Evolutionary conservation across 2,113 vertebrate genomes (phyloP).

Genomic region (Otolemur garnettii): DNA sequence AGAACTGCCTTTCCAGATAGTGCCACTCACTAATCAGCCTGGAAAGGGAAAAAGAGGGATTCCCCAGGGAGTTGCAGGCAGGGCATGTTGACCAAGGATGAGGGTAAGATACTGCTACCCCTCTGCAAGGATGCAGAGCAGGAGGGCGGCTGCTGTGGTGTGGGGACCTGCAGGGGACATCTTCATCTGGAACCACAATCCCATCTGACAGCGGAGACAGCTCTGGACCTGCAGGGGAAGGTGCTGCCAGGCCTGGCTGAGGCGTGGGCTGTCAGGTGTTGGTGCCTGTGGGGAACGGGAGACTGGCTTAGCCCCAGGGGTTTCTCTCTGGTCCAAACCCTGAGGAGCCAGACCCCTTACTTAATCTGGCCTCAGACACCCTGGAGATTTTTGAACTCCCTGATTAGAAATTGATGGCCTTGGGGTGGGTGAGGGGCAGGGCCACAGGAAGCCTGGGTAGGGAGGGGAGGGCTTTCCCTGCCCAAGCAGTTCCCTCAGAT

Average conservation of each 20-base stretch:
- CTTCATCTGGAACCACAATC: slow-evolving; percentile 29
- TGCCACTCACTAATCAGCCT: background rate
- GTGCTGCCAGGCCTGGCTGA: background rate
- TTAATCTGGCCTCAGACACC: background rate
- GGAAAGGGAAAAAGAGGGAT: background rate
- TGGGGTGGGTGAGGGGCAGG: background rate
- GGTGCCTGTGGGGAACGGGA: rapidly evolving
- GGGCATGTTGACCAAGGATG: background rate
- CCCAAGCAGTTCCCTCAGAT: background rate
- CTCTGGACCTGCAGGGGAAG: background rate
- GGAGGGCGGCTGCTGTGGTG: background rate
- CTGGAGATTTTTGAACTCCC: background rate
- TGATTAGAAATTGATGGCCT: background rate
- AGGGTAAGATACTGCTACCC: background rate
- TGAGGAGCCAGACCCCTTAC: background rate
- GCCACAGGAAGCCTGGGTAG: background rate
- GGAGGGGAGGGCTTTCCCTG: background rate
- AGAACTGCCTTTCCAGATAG: slow-evolving; percentile 19
- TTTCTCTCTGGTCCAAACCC: background rate
- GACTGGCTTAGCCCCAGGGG: background rate
- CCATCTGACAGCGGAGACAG: slow-evolving; percentile 32
- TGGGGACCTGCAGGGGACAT: background rate
- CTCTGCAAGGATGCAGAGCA: background rate
- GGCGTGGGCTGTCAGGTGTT: background rate
- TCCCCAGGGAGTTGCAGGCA: background rate